phyloP scores from a whole-genome alignment of 2,888 invertebrate species.

The Scaptodrosophila latifasciaeformis region DNA sequence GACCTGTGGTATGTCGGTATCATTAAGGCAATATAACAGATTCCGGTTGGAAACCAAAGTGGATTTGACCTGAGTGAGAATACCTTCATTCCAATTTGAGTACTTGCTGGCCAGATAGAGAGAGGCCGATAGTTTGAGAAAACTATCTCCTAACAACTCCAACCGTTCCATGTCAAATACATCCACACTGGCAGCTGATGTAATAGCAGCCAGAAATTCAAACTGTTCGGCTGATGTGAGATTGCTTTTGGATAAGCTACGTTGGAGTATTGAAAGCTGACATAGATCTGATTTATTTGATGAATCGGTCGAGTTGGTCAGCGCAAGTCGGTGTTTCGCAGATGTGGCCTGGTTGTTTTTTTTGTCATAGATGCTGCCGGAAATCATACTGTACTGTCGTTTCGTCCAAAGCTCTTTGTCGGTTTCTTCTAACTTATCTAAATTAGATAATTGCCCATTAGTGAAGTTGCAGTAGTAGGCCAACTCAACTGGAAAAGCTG shows the following conservation, averaged over 20 bases:
- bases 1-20: slow-evolving; percentile 54
- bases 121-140: slow-evolving; percentile 85
- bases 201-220: slow-evolving; percentile 78
- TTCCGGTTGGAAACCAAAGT: slow-evolving; percentile 87
- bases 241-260: slow-evolving; percentile 28
- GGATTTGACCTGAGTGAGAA: slow-evolving; percentile 81
- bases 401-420: slow-evolving; percentile 46
- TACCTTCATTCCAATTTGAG: slow-evolving; percentile 83
- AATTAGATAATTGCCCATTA: slow-evolving; percentile 31
- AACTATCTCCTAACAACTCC: slow-evolving; percentile 91
- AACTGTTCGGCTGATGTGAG: slow-evolving; percentile 67
- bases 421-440: slow-evolving; percentile 38
- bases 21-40: slow-evolving; percentile 83
- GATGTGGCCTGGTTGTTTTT: neutral
- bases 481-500: slow-evolving; percentile 80
- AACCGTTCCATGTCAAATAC: slow-evolving; percentile 86
- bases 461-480: slow-evolving; percentile 83
- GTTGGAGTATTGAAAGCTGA: slow-evolving; percentile 52
- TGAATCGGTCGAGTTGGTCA: slow-evolving; percentile 8
- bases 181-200: slow-evolving; percentile 82
- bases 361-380: slow-evolving; percentile 31
- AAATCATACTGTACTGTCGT: slow-evolving; percentile 51
- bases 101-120: slow-evolving; percentile 81
- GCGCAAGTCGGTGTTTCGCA: slow-evolving; percentile 14
- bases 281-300: neutral